Evolutionary conservation across 2,888 invertebrate species (phyloP), one percentile per base, ranked within the genome.

Genomic region (Coleophora flavipennella): DNA sequence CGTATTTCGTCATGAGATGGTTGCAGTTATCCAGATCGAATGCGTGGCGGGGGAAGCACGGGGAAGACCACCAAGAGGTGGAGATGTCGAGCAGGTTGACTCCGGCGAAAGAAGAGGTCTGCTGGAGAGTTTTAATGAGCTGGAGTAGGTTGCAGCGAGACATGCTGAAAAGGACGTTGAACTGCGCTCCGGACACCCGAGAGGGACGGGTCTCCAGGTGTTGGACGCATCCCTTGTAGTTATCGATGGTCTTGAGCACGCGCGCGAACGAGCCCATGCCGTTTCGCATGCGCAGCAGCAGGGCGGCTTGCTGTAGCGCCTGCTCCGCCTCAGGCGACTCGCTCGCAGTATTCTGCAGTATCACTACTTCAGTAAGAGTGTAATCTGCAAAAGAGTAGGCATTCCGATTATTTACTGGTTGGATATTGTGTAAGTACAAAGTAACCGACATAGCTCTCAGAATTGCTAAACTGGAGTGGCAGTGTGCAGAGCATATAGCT

Each of bases 31-130:
- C 99, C 68, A 99, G 88, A 49, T 99, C 99, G 44, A 92, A 92
- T 31, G 97, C 96, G 67, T 96, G 96, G 57, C 94, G 90, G 10
- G 98, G 99, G 88, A 97, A 99, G 98, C 98, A 99, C 0, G 97
- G 96, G 44, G 92, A 93, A 81, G 95, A 95, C 55, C 92, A 91
- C 52, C 92, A 92, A 37, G 95, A 88, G 61, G 90, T 92, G 65
- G 92, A 91, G 49, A 97, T 96, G 10, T 92, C 91, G 41, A 96
- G 81, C 50, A 97, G 87, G 51, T 91, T 92, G 44, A 96, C 91
- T 52, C 92, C 92, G 45, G 89, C 90, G 48, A 97, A 89, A 13
- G 94, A 88, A 13, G 92, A 88, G 32, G 93, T 92, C 70, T 96
- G 96, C 41, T 96, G 89, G 42, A 97, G 88, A 43, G 92, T 90